Percentiles rank a stretch among this genome's conserved stretches.
Conservation (phyloP, 1,140 invertebrate species). For the Sycophaga agraensis region DNA sequence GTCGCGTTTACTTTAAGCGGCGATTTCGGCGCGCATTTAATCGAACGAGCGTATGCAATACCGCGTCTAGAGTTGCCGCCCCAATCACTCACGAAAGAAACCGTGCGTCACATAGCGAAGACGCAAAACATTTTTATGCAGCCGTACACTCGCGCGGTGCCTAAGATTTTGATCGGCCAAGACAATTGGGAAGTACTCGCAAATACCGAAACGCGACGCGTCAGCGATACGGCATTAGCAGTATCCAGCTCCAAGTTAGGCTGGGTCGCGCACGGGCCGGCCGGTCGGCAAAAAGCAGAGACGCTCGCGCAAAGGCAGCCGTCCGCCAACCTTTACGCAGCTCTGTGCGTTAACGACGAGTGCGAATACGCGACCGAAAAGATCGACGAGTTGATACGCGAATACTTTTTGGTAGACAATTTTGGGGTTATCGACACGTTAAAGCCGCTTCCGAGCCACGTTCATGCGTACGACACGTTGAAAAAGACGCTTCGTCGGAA, state of each 20-base stretch:
- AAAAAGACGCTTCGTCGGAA: background rate
- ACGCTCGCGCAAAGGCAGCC: too few relatives aligned
- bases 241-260: background rate
- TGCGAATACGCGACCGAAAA: background rate
- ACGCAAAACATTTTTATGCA: background rate
- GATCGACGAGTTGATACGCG: background rate
- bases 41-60: too few relatives aligned
- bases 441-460: background rate
- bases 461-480: background rate
- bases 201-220: background rate
- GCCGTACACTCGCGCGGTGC: background rate
- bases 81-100: too few relatives aligned
- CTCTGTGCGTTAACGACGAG: background rate
- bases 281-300: background rate
- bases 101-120: background rate
- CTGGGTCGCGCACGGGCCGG: background rate
- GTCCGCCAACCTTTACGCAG: too few relatives aligned
- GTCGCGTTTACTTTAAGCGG: too few relatives aligned
- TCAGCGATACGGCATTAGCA: background rate
- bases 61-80: too few relatives aligned
- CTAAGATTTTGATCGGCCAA: background rate
- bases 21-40: too few relatives aligned
- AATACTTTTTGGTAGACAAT: background rate
- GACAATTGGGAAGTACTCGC: slow-evolving; percentile 3
- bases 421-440: background rate